Conservation (phyloP, 2,113 vertebrate genomes). For the Arenaria interpres region DNA sequence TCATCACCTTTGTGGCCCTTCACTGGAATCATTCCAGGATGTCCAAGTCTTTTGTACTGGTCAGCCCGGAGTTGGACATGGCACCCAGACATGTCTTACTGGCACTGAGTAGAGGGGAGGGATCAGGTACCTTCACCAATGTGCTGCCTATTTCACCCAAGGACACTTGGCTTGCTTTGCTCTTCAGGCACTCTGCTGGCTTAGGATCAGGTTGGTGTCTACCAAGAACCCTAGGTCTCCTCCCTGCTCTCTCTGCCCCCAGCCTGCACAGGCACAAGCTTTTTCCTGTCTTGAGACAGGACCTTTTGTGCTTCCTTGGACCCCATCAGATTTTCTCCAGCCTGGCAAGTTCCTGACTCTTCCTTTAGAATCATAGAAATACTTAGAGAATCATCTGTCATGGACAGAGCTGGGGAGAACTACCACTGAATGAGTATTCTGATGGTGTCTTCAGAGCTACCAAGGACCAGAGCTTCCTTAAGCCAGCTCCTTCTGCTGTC, state of each 20-base stretch:
- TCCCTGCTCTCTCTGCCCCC: background rate
- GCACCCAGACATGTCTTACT: background rate
- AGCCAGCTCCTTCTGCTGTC: background rate
- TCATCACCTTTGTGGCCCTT: background rate
- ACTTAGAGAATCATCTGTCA: background rate
- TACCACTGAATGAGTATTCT: background rate
- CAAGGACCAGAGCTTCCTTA: background rate
- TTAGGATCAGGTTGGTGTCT: background rate
- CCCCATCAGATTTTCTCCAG: background rate
- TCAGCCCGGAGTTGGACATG: background rate
- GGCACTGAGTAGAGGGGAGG: background rate
- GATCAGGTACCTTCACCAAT: background rate
- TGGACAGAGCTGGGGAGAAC: background rate
- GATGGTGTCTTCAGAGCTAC: too few species aligned
- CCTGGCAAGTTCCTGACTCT: background rate
- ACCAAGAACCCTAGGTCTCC: rapidly evolving
- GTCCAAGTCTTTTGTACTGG: too few species aligned
- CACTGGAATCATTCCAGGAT: background rate
- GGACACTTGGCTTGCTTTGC: too few species aligned
- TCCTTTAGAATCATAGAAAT: background rate
- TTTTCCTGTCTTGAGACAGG: background rate
- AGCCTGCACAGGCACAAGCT: background rate
- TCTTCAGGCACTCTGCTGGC: background rate
- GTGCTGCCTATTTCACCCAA: too few species aligned
- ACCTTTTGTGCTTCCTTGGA: background rate